Base-by-base conservation (phyloP, 2,888 invertebrate species). In the Syrista parreyssii region DNA sequence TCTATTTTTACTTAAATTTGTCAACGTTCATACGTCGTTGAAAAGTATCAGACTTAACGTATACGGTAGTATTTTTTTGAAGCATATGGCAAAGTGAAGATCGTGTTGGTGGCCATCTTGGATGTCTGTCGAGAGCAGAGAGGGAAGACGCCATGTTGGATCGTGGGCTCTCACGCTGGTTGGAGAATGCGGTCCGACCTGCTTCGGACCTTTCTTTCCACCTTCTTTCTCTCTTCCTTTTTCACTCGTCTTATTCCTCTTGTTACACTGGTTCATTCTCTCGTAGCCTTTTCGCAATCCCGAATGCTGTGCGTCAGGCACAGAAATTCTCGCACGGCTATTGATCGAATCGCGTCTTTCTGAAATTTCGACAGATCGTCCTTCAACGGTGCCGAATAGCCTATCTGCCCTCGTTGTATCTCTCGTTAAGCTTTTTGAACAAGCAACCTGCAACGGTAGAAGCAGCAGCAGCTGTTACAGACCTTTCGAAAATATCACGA, bases 151-250 rank as follows among this genome's bases (percentile, higher is more conserved):
- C 84, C 85, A 85, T 85, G 76, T 85, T 85, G 84, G 75, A 78
- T 78, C 79, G 80, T 77, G 79, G 80, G 79, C 80, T 80, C 80
- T 80, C 82, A 23, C 71, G 84, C 79, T 79, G 76, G 81, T 82
- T 84, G 77, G 81, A 82, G 85, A 84, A 85, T 85, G 84, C 82
- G 80, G 84, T 84, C 79, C 76, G 80, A 85, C 85, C 83, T 84
- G 84, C 82, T 83, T 79, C 78, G 75, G 78, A 75, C 77, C 73
- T 74, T 75, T 80, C 80, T 77, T 73, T 80, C 68, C 76, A 35
- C 73, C 75, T 76, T 78, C 76, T 73, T 72, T 79, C 31, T 76
- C 76, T 76, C 68, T 73, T 68, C 55, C 33, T 74, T 75, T 74
- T n/a, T 74, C 68, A 75, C 73, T 75, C 36, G 35, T 71, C 71